Percentiles rank a stretch among this genome's conserved stretches.
Conservation (phyloP, 2,888 invertebrate genomes). For the Parthenolecanium corni region DNA sequence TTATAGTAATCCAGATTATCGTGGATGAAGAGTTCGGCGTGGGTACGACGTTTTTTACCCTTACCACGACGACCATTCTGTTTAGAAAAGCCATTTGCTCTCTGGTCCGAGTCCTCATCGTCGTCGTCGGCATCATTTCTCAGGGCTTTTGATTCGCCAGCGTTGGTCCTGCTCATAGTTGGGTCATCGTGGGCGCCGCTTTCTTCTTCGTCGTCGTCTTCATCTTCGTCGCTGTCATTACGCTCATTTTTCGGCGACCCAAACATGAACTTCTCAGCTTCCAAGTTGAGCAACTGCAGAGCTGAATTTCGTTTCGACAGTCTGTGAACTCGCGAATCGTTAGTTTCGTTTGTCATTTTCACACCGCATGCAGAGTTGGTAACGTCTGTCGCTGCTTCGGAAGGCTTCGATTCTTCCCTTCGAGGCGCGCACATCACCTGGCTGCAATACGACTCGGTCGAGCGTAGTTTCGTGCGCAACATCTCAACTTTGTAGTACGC, state of each 20-base stretch:
- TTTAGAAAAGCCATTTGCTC: not conserved
- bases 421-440: conserved; percentile 3
- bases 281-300: conserved; percentile 51
- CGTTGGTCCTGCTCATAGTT: too few relatives aligned
- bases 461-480: conserved; percentile 54
- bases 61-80: not conserved
- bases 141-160: too few relatives aligned
- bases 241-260: conserved; percentile 45
- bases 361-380: conserved; percentile 1
- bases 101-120: too few relatives aligned
- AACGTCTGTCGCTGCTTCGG: not conserved
- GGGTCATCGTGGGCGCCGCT: not conserved
- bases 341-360: conserved; percentile 30
- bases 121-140: too few relatives aligned
- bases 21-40: conserved; percentile 47
- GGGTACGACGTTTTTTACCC: conserved; percentile 41
- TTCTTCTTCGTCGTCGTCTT: conserved; percentile 12
- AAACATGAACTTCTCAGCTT: conserved; percentile 79
- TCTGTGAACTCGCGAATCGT: conserved; percentile 54
- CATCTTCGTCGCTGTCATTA: conserved; percentile 30
- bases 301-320: conserved; percentile 48
- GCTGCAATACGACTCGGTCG: conserved; percentile 38
- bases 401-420: not conserved
- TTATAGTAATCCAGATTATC: conserved; percentile 51
- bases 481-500: conserved; percentile 63